Percentiles rank a stretch among this genome's conserved stretches.
phyloP scores from a whole-genome alignment of 2,113 vertebrate species.

The Rafetus swinhoei region DNA sequence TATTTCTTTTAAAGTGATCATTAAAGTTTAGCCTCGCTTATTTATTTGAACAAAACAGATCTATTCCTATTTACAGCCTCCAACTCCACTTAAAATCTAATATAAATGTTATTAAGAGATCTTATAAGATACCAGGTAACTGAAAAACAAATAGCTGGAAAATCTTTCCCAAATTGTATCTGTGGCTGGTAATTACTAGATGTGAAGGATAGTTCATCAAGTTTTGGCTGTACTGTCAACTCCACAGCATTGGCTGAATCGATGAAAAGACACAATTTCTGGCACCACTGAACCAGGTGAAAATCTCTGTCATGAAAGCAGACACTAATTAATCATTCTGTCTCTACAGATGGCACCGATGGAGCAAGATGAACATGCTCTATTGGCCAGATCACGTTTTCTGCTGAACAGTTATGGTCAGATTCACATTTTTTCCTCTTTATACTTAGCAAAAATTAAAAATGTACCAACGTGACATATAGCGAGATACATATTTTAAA shows the following conservation, averaged over 20 bases:
- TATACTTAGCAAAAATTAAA: not conserved
- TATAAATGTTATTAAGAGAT: not conserved
- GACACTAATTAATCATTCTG: not conserved
- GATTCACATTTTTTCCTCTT: not conserved
- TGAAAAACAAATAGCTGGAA: not conserved
- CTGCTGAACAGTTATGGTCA: not conserved
- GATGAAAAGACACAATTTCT: not conserved
- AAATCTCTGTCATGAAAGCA: constrained; percentile 1
- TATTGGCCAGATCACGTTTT: not conserved
- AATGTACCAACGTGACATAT: not conserved
- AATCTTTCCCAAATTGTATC: not conserved
- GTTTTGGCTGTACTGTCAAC: not conserved
- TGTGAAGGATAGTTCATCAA: not conserved
- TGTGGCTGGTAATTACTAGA: not conserved
- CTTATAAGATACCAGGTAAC: not conserved
- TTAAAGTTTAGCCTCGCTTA: constrained; percentile 47
- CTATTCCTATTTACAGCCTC: constrained; percentile 27
- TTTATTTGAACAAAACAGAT: not conserved
- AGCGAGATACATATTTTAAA: not conserved
- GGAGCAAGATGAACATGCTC: not conserved
- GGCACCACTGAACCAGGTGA: not conserved
- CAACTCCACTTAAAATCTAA: constrained; percentile 24
- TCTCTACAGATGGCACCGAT: not conserved
- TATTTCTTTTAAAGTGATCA: constrained; percentile 58
- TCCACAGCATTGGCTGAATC: not conserved